Evolutionary conservation across 1,140 invertebrate genomes (phyloP), one percentile per base, ranked within the genome.

Genomic region (Saxidomus purpurata): DNA sequence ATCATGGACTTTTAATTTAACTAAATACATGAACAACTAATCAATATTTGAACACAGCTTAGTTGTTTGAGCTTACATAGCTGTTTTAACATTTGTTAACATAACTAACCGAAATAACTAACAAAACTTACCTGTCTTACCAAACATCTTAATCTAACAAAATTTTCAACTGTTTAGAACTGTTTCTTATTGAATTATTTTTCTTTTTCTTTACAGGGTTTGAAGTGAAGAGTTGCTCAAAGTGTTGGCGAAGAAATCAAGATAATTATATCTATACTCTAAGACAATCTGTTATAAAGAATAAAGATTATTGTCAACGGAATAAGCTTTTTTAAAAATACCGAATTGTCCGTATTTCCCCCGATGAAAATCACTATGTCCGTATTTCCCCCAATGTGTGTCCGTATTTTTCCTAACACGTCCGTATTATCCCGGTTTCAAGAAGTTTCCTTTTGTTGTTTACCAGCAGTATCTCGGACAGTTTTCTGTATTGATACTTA

Each of bases 401-500:
- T 69, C 63, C 63, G 63, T 69, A 69, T 31, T 69, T 69, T 69
- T 25, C 63, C 63, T 69, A 8, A 34, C 36, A 15, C 19, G 63
- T 31, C 63, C 63, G 63, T 69, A 69, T 31, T 69, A 34, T 9
- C 63, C 28, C 63, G 36, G 28, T 69, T 69, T 69, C 11, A 9
- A 9, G 22, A 69, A 9, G 28, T 69, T 69, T 55, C 52, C 3
- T 55, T 55, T n/a, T 55, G 13, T 13, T 67, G 11, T 36, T 34
- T 67, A 67, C 31, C 28, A 11, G 6, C 34, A 34, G 9, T 67
- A 67, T 31, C 63, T 67, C 28, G 63, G 63, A 67, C 63, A 67
- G 28, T 31, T 31, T 19, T 67, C 3, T 3, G 6, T 25, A 11
- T 67, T 8, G 1, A 67, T 19, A 34, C 6, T 13, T 8, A 8